phyloP scores from a whole-genome alignment of 2,113 vertebrate species.

The Craseonycteris thonglongyai region DNA sequence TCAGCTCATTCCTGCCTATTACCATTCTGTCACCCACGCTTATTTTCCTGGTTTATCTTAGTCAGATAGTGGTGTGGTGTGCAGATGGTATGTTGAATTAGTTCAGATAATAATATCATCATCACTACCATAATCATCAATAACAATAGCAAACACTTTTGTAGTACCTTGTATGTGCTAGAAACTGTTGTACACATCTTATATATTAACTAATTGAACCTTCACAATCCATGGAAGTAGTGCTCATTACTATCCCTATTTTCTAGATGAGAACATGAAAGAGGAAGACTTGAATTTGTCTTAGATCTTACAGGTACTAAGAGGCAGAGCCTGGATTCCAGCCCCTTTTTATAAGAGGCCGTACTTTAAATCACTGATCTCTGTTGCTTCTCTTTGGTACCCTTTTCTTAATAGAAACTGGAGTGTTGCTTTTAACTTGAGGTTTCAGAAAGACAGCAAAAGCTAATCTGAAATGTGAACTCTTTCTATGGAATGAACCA shows the following conservation, averaged over 20 bases:
- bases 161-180: neutral
- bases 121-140: too few relatives aligned
- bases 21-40: neutral
- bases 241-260: neutral
- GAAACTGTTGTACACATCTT: neutral
- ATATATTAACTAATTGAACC: neutral
- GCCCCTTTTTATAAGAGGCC: neutral
- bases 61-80: neutral
- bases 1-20: neutral
- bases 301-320: neutral
- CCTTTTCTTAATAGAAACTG: neutral
- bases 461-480: neutral
- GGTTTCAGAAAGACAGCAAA: neutral
- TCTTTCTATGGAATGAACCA: neutral
- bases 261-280: neutral
- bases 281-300: neutral
- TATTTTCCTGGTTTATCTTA: neutral
- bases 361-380: neutral
- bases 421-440: neutral
- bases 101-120: neutral
- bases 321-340: neutral
- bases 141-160: neutral
- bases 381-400: neutral
- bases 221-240: neutral
- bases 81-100: neutral